Percentiles rank a stretch among this genome's conserved stretches.
Conservation (phyloP, 2,888 invertebrate species). For the Parasteatoda lunata region DNA sequence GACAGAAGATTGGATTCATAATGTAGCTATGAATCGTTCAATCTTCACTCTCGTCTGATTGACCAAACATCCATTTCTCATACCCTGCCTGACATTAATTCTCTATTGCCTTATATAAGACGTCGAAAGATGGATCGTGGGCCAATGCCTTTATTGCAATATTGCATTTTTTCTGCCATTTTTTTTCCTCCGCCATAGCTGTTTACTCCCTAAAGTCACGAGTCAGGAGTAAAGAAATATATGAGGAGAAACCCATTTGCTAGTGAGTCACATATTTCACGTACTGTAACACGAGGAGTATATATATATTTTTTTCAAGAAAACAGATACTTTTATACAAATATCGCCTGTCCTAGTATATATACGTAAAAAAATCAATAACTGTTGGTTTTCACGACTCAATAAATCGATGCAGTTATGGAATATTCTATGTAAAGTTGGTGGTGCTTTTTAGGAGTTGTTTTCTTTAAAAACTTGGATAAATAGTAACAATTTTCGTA, state of each 20-base stretch:
- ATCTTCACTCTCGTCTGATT: constrained; percentile 35
- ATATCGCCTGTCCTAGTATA: neutral
- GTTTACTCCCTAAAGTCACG: constrained; percentile 18
- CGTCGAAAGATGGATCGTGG: constrained; percentile 33
- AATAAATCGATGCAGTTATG: too few species aligned
- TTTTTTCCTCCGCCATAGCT: constrained; percentile 4
- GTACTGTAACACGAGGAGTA: neutral
- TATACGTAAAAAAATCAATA: too few species aligned
- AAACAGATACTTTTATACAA: neutral
- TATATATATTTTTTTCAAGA: neutral
- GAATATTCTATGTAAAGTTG: too few species aligned
- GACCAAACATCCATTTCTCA: constrained; percentile 40
- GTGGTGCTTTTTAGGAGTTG: too few species aligned
- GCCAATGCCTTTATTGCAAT: constrained; percentile 33
- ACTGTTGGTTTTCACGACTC: too few species aligned
- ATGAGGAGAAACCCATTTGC: constrained; percentile 29
- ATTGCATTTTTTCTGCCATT: constrained; percentile 6
- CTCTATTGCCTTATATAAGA: constrained; percentile 41
- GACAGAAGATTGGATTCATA: constrained; percentile 1
- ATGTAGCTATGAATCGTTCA: constrained; percentile 10
- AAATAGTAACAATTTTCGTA: too few species aligned
- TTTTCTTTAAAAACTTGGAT: too few species aligned
- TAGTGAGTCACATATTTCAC: constrained; percentile 34
- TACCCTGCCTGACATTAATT: constrained; percentile 37
- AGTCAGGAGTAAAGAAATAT: constrained; percentile 20